Evolutionary conservation across 2,113 vertebrate genomes (phyloP).

Genomic region (Reinhardtius hippoglossoides): DNA sequence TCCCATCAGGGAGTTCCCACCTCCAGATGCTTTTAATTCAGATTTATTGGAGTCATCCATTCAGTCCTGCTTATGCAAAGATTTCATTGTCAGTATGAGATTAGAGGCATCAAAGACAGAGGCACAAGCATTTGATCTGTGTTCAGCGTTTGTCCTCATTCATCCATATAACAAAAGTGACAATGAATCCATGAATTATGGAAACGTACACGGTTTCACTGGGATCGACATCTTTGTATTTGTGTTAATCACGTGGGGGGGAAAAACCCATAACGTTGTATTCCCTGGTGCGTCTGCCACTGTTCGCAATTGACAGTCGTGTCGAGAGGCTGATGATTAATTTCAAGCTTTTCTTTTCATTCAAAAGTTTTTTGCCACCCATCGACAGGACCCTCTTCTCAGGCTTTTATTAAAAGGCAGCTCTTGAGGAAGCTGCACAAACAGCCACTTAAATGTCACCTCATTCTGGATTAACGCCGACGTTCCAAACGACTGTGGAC

Average conservation of each 20-base stretch:
- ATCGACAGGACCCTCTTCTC: conserved; percentile 39
- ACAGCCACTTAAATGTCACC: conserved; percentile 42
- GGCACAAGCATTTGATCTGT: conserved; percentile 9
- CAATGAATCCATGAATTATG: conserved; percentile 34
- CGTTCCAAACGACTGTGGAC: conserved; percentile 53
- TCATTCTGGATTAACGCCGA: conserved; percentile 64
- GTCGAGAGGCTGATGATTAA: conserved; percentile 12
- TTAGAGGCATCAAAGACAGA: conserved; percentile 11
- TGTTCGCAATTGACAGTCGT: conserved; percentile 21
- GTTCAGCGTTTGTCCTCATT: conserved; percentile 30
- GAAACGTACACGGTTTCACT: conserved; percentile 25
- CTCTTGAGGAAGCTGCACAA: conserved; percentile 37
- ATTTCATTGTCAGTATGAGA: conserved; percentile 20
- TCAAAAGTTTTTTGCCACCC: conserved; percentile 3
- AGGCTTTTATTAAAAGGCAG: conserved; percentile 37
- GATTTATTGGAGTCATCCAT: conserved; percentile 14
- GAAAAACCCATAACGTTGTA: neutral
- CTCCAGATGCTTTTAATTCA: conserved; percentile 10
- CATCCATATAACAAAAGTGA: conserved; percentile 7
- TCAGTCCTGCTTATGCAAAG: conserved; percentile 13
- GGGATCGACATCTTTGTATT: conserved; percentile 17
- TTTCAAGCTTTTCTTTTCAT: conserved; percentile 44
- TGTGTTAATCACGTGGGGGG: neutral
- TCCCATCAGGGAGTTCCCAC: conserved; percentile 28
- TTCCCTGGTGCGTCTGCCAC: conserved; percentile 3